These are phyloP conservation scores for Chloromyia formosa DNA, from an alignment of 2,888 invertebrate species.

Conservation along the genomic window DNA sequence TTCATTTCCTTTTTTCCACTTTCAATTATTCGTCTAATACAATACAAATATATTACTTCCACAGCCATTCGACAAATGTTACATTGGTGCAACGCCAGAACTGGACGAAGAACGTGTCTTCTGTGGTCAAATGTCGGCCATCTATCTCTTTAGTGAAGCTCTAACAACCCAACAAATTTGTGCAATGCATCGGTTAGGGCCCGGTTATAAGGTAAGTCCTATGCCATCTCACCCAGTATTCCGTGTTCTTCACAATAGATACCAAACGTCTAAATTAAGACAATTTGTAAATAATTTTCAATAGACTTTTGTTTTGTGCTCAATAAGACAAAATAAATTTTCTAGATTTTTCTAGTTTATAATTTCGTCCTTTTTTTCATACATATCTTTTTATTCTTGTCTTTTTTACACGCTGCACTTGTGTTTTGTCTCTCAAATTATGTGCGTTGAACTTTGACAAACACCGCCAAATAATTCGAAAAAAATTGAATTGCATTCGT, in stretches of 20 bases:
- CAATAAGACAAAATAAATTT: too few species aligned
- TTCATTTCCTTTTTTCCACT: too few species aligned
- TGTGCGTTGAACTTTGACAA: slow-evolving; percentile 21
- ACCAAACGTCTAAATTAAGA: not conserved
- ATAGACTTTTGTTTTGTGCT: slow-evolving; percentile 4
- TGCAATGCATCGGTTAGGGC: slow-evolving; percentile 97
- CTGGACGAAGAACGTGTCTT: slow-evolving; percentile 96
- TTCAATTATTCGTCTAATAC: too few species aligned
- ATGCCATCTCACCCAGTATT: not conserved
- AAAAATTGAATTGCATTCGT: slow-evolving; percentile 26
- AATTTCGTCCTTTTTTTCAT: slow-evolving; percentile 33
- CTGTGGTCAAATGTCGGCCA: slow-evolving; percentile 99
- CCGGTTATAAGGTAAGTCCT: slow-evolving; percentile 91
- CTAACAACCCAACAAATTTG: slow-evolving; percentile 97
- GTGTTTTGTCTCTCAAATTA: slow-evolving; percentile 50
- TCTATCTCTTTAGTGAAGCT: slow-evolving; percentile 98
- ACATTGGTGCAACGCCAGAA: slow-evolving; percentile 97
- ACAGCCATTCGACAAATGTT: slow-evolving; percentile 99
- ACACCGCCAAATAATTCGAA: slow-evolving; percentile 13
- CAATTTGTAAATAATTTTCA: slow-evolving; percentile 24
- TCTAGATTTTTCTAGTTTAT: slow-evolving; percentile 18
- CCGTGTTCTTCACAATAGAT: not conserved
- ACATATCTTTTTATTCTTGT: slow-evolving; percentile 44
- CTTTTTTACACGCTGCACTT: slow-evolving; percentile 54
- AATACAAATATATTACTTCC: too few species aligned